Evolutionary conservation across 2,888 invertebrate species (phyloP), one percentile per base, ranked within the genome.

Genomic region (Pristionchus japonicus): DNA sequence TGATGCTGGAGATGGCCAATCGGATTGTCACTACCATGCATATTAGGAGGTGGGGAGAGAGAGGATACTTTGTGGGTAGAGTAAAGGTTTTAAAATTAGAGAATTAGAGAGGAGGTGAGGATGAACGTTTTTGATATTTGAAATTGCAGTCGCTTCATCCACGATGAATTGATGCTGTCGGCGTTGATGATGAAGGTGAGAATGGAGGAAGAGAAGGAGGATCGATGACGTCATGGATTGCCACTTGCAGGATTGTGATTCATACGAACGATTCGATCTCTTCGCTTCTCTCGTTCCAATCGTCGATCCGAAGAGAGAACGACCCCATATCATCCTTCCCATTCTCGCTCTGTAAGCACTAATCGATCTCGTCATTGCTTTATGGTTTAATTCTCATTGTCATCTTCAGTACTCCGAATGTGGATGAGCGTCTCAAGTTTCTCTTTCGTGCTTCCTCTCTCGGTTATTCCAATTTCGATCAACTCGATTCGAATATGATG

Each of bases 311-410:
- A 40, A 27, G 40, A 85, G 31, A 34, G 85, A 85, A 64, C 23
- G 85, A 64, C 61, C 85, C n/a, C 85, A 85, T 64, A 20, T 85
- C 64, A 64, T 85, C 23, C 85, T 85, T n/a, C 85, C 85, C 40
- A 61, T 85, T n/a, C 61, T 85, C 15, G 61, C 64, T 27, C 7
- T 40, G 85, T 85, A 13, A 64, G 43, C 23, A 7, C 70, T 7
- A 34, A 13, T 34, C 37, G 6, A 7, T 74, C 20, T 40, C n/a
- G 4, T 31, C 64, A 31, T 64, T 64, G 9, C 64, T 64, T 6
- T n/a, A 4, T 20, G 4, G 23, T 57, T 57, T n/a, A 20, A 57
- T n/a, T 13, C 4, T 57, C 27, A n/a, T 34, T 6, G 4, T 70
- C 27, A 3, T 74, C 27, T 84, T 37, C 84, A 84, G 84, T 57